Conservation (phyloP, 2,888 invertebrate species). For the Cantharis rufa region DNA sequence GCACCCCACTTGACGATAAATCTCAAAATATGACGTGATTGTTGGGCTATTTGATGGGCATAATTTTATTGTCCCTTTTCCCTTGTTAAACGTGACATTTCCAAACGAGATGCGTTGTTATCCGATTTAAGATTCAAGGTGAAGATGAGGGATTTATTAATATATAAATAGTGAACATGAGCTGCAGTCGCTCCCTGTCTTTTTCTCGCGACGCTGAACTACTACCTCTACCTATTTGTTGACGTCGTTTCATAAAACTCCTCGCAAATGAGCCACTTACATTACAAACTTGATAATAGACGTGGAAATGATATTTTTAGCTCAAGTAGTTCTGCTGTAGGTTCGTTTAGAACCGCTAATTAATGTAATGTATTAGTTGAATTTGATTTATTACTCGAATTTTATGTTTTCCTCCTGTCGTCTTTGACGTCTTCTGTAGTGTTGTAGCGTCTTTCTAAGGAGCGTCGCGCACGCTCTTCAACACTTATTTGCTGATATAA, state of each 20-base stretch:
- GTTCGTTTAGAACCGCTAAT: not conserved
- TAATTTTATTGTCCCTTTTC: not conserved
- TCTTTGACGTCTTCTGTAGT: conserved; percentile 25
- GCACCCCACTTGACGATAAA: not conserved
- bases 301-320: not conserved
- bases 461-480: conserved; percentile 31
- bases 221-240: conserved; percentile 1
- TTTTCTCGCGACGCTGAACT: conserved; percentile 12
- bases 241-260: not conserved
- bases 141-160: conserved; percentile 20
- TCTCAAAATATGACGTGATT: not conserved
- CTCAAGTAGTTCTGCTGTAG: conserved; percentile 2
- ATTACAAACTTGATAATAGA: not conserved
- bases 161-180: conserved; percentile 15
- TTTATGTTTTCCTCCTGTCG: conserved; percentile 14
- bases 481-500: conserved; percentile 26
- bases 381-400: conserved; percentile 9
- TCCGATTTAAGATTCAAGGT: conserved; percentile 19
- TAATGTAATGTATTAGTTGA: not conserved
- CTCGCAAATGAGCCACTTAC: not conserved
- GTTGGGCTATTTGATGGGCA: not conserved
- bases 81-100: not conserved
- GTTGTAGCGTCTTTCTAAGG: conserved; percentile 19
- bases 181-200: conserved; percentile 7
- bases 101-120: not conserved